Conservation (phyloP, 2,888 invertebrate species). For the Glyphotaelius pellucidus region DNA sequence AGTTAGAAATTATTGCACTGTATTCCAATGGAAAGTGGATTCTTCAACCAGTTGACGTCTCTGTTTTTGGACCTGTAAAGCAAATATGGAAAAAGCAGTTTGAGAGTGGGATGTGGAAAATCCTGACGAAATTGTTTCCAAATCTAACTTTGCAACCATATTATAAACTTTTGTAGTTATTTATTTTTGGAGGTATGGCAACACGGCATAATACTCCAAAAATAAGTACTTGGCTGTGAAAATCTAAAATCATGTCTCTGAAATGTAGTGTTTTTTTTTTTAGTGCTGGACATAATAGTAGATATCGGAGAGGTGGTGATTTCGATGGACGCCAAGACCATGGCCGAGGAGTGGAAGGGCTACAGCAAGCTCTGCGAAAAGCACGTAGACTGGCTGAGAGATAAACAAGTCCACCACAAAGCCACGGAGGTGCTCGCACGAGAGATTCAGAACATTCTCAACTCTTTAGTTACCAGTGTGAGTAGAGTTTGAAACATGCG, state of each 20-base stretch:
- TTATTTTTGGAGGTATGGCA: no score
- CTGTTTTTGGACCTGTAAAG: no score
- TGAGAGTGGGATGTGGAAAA: no score
- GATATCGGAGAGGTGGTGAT: slow-evolving; percentile 75
- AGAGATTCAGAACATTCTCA: slow-evolving; percentile 70
- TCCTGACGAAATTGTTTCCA: no score
- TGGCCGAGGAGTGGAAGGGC: slow-evolving; percentile 79
- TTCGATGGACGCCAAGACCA: slow-evolving; percentile 76
- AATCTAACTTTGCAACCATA: no score
- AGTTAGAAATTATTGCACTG: no score
- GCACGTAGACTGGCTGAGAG: slow-evolving; percentile 71
- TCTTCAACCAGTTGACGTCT: no score
- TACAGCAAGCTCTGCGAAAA: slow-evolving; percentile 74
- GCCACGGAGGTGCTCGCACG: slow-evolving; percentile 70
- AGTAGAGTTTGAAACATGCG: neutral
- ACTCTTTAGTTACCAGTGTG: slow-evolving; percentile 70
- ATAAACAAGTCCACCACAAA: slow-evolving; percentile 70
- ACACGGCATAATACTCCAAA: no score
- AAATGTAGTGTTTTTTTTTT: slow-evolving; percentile 11
- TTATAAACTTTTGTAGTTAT: neutral
- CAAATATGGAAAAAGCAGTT: no score
- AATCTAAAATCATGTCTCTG: neutral
- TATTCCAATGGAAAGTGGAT: no score
- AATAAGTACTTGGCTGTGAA: no score
- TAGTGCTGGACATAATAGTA: slow-evolving; percentile 75